Evolutionary conservation across 2,113 vertebrate species (phyloP).

Genomic region (Conger conger): DNA sequence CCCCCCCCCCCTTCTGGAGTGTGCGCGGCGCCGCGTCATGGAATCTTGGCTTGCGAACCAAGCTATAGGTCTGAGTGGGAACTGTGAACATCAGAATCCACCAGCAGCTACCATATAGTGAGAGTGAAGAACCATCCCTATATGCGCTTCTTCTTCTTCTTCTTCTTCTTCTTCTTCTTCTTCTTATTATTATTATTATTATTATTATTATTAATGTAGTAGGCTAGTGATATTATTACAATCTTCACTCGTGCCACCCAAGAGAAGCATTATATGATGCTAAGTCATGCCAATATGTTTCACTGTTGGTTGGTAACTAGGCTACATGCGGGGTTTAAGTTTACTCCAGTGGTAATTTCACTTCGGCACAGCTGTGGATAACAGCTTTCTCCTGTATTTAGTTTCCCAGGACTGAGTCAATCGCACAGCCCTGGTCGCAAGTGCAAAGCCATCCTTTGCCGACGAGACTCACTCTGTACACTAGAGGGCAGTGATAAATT

Average conservation of each 20-base stretch:
- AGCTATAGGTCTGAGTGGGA: slow-evolving; percentile 18
- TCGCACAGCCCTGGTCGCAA: neutral
- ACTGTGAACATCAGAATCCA: neutral
- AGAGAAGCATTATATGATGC: too few species aligned
- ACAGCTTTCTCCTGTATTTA: too few species aligned
- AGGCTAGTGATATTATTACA: neutral
- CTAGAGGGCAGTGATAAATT: slow-evolving; percentile 60
- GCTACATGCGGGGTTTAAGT: too few species aligned
- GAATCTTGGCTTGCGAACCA: slow-evolving; percentile 29
- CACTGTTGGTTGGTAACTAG: neutral
- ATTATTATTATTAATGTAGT: neutral
- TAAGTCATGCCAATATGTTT: neutral
- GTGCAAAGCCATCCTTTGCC: neutral
- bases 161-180: neutral
- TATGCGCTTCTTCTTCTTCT: neutral
- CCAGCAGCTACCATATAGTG: neutral
- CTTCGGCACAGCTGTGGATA: too few species aligned
- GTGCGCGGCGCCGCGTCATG: slow-evolving; percentile 31
- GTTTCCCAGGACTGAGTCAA: too few species aligned
- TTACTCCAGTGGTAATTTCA: neutral
- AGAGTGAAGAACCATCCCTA: neutral
- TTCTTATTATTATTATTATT: neutral
- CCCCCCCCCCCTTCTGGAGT: slow-evolving; percentile 29
- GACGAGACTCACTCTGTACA: slow-evolving; percentile 34
- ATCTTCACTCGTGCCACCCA: neutral